phyloP scores from a whole-genome alignment of 2,888 invertebrate genomes.

The Leptothorax acervorum region DNA sequence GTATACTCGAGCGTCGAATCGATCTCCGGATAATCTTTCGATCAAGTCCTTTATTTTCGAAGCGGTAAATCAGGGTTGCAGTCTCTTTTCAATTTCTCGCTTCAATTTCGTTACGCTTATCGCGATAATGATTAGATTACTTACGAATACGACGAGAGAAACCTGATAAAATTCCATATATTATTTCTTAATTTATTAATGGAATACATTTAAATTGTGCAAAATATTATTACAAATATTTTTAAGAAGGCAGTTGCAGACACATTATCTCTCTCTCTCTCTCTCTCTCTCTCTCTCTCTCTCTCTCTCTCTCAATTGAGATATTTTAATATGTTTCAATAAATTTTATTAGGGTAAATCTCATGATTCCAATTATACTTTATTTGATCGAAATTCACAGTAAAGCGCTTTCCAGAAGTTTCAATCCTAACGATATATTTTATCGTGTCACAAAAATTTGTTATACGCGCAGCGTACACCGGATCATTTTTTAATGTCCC shows the following conservation, averaged over 20 bases:
- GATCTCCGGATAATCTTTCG: slow-evolving; percentile 13
- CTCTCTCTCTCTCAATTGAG: background rate
- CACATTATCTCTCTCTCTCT: too few species aligned
- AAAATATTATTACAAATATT: background rate
- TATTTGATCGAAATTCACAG: background rate
- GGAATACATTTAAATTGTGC: background rate
- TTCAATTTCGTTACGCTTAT: background rate
- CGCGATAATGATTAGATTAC: background rate
- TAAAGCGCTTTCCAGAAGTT: background rate
- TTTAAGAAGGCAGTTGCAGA: background rate
- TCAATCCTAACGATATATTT: background rate
- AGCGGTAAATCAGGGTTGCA: background rate
- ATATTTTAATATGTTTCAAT: background rate
- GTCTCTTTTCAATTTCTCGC: background rate
- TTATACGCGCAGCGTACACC: background rate
- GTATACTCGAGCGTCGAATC: slow-evolving; percentile 23
- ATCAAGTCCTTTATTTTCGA: slow-evolving; percentile 4
- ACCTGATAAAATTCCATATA: background rate
- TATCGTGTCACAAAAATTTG: background rate
- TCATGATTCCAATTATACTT: background rate
- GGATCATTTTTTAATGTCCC: slow-evolving; percentile 8
- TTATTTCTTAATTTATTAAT: background rate
- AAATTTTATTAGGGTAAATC: background rate
- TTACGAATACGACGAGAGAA: background rate
- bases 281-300: too few species aligned